phyloP scores from a whole-genome alignment of 2,797 vertebrate genomes.

The Typhlichthys subterraneus region DNA sequence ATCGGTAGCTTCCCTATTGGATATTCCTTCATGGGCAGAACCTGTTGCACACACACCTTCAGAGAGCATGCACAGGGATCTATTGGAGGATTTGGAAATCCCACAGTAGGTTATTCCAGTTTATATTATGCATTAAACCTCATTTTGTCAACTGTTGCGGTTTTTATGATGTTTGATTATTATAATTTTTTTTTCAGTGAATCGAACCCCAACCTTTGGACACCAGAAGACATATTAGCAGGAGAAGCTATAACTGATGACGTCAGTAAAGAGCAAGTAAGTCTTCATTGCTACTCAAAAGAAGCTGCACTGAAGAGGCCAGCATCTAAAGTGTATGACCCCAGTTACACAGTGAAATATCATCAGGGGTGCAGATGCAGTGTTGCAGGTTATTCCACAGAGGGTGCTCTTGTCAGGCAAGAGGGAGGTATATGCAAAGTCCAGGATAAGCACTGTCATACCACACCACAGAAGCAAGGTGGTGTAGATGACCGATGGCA shows the following conservation, averaged over 20 bases:
- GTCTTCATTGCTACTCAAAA: slow-evolving; percentile 47
- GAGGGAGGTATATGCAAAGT: slow-evolving; percentile 20
- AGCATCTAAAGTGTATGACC: slow-evolving; percentile 37
- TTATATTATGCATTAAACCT: slow-evolving; percentile 7
- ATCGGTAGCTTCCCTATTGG: slow-evolving; percentile 88
- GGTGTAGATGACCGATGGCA: slow-evolving; percentile 35
- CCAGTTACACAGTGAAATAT: slow-evolving; percentile 43
- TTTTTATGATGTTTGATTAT: slow-evolving; percentile 14
- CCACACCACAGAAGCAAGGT: slow-evolving; percentile 18
- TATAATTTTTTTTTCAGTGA: slow-evolving; percentile 63
- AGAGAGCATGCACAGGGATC: slow-evolving; percentile 83
- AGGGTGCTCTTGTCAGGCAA: slow-evolving; percentile 23
- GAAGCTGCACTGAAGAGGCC: slow-evolving; percentile 43
- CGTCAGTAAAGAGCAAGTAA: slow-evolving; percentile 72
- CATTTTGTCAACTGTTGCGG: no score
- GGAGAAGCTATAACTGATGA: slow-evolving; percentile 54
- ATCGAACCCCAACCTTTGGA: slow-evolving; percentile 67
- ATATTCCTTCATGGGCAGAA: slow-evolving; percentile 84
- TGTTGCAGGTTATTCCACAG: slow-evolving; percentile 29
- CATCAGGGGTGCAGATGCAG: slow-evolving; percentile 33
- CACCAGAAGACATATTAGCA: slow-evolving; percentile 62
- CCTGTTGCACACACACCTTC: slow-evolving; percentile 80
- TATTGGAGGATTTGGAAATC: slow-evolving; percentile 85
- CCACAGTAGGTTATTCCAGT: slow-evolving; percentile 67
- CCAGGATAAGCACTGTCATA: slow-evolving; percentile 44